A percentile compares a stretch with the other conserved stretches of the same genome.
Evolutionary conservation across 2,888 invertebrate genomes (phyloP).

Genomic region (Spisula subtruncata): DNA sequence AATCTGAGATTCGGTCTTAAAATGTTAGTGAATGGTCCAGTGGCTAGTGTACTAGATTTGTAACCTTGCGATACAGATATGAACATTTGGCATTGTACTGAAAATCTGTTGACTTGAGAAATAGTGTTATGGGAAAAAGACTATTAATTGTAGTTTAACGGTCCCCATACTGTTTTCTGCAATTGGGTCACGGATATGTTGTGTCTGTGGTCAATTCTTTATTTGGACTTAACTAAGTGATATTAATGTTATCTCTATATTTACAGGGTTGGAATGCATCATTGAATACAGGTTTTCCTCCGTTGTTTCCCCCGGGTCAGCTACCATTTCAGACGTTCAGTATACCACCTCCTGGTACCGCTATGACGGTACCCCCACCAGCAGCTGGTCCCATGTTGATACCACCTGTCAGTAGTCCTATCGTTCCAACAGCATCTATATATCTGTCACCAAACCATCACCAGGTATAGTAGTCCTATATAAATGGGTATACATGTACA

Average conservation of each 20-base stretch:
- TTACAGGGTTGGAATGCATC: slow-evolving; percentile 71
- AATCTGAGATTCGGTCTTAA: too few species aligned
- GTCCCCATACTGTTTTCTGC: too few species aligned
- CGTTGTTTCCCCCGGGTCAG: slow-evolving; percentile 61
- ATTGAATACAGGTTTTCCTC: slow-evolving; percentile 68
- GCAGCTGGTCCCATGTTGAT: slow-evolving; percentile 56
- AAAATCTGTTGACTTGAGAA: too few species aligned
- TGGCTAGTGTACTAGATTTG: too few species aligned
- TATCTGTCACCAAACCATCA: slow-evolving; percentile 41
- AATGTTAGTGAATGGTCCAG: too few species aligned
- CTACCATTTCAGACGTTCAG: slow-evolving; percentile 65
- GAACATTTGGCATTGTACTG: too few species aligned
- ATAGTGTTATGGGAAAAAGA: too few species aligned
- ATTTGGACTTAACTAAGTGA: background rate
- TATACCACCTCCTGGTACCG: slow-evolving; percentile 67
- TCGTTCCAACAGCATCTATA: background rate
- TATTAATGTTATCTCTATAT: background rate
- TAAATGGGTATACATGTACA: too few species aligned
- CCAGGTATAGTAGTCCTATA: too few species aligned
- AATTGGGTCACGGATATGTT: too few species aligned
- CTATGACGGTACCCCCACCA: slow-evolving; percentile 62
- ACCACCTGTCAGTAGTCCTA: slow-evolving; percentile 41
- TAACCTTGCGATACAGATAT: too few species aligned
- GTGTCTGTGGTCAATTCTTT: background rate
- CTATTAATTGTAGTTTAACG: too few species aligned